Evolutionary conservation across 2,113 vertebrate species (phyloP).

Genomic region (Lophochroa leadbeateri): DNA sequence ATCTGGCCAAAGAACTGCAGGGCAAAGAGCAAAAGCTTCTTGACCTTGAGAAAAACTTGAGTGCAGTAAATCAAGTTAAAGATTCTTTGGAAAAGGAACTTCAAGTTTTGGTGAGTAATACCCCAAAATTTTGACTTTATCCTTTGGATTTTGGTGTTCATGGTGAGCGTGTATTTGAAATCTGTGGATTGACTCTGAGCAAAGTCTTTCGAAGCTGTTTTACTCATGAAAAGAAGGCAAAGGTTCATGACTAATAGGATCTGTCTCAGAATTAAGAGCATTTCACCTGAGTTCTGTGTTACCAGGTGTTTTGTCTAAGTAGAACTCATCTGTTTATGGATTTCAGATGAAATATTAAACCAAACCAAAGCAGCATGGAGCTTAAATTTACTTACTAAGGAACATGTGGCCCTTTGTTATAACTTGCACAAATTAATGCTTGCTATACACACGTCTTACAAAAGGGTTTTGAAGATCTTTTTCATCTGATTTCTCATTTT

Average conservation of each 20-base stretch:
- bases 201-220: not conserved
- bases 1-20: constrained; percentile 82
- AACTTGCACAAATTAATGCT: not conserved
- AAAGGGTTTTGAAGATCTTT: not conserved
- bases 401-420: not conserved
- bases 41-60: constrained; percentile 82
- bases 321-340: not conserved
- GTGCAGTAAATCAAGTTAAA: constrained; percentile 81
- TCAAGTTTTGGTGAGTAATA: constrained; percentile 83
- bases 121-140: not conserved
- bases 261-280: not conserved
- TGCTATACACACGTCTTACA: not conserved
- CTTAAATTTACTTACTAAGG: not conserved
- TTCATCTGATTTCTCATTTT: not conserved
- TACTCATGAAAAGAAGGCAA: not conserved
- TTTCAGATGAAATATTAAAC: not conserved
- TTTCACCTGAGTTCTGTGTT: not conserved
- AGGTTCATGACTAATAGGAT: not conserved
- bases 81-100: constrained; percentile 84
- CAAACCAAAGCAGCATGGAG: not conserved
- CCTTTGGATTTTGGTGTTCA: not conserved
- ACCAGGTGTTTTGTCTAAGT: not conserved
- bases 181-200: not conserved
- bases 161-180: not conserved
- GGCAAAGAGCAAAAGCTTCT: constrained; percentile 80